Conservation (phyloP, 2,113 vertebrate genomes). For the Hippopotamus amphibius region DNA sequence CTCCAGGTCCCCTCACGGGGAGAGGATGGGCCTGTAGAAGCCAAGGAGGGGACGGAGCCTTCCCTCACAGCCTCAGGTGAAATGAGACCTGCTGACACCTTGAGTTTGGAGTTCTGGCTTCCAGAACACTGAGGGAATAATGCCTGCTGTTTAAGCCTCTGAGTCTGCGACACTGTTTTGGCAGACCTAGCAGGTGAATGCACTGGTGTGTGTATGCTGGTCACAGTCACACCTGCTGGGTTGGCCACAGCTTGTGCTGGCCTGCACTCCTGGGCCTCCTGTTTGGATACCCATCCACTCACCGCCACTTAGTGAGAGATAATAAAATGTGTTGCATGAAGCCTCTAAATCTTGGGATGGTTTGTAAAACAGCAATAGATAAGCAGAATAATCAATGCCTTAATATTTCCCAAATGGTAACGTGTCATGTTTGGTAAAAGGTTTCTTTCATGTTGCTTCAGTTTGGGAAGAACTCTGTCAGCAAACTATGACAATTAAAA, state of each 20-base stretch:
- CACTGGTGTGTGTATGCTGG: rapidly evolving
- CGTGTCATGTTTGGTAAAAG: constrained; percentile 74
- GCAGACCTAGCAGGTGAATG: not conserved
- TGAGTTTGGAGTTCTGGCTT: not conserved
- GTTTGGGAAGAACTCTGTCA: constrained; percentile 70
- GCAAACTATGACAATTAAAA: constrained; percentile 61
- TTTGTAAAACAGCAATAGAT: not conserved
- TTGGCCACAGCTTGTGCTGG: rapidly evolving
- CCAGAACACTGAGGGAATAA: not conserved
- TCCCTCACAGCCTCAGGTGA: rapidly evolving
- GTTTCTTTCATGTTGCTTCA: constrained; percentile 70
- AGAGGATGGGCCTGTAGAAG: no score
- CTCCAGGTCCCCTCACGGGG: not conserved
- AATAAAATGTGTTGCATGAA: not conserved
- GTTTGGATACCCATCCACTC: no score
- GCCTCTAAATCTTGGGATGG: not conserved
- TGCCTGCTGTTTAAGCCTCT: not conserved
- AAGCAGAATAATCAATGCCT: constrained; percentile 46
- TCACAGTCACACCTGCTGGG: rapidly evolving
- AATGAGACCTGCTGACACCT: rapidly evolving
- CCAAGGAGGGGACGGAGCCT: rapidly evolving
- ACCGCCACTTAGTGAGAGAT: not conserved
- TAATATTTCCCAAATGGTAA: constrained; percentile 71
- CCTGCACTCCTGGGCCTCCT: rapidly evolving
- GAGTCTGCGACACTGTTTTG: not conserved